These are phyloP conservation scores for Epiperipatus broadwayi DNA, from an alignment of 2,888 invertebrate genomes.

Conservation along the genomic window DNA sequence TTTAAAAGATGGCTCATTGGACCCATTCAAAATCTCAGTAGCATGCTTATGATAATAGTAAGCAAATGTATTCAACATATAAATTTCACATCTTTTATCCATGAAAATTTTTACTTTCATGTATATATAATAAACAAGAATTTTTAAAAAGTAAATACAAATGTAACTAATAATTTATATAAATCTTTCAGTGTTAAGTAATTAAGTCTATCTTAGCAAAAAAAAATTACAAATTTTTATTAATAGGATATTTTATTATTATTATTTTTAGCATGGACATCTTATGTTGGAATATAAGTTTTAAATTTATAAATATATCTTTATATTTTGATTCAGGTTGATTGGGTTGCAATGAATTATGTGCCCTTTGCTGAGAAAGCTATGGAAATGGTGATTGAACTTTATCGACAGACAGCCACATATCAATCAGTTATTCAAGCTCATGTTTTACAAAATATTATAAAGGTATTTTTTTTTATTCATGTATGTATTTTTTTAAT, in stretches of 20 bases:
- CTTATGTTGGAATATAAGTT: constrained; percentile 24
- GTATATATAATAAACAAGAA: no score
- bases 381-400: constrained; percentile 47
- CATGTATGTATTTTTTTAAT: no score
- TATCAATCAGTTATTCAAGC: constrained; percentile 49
- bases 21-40: no score
- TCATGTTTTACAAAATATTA: constrained; percentile 48
- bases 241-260: neutral
- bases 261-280: neutral
- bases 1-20: no score
- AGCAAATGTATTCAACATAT: no score
- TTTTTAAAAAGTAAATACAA: no score
- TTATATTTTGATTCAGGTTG: constrained; percentile 37
- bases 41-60: no score
- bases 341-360: constrained; percentile 59
- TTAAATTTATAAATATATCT: constrained; percentile 21
- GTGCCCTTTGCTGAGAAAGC: constrained; percentile 69
- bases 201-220: no score
- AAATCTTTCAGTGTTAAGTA: no score
- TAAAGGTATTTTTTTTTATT: constrained; percentile 37
- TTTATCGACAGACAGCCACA: constrained; percentile 52
- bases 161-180: no score
- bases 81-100: no score
- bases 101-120: no score
- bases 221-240: constrained; percentile 20